Evolutionary conservation across 2,113 vertebrate genomes (phyloP).

Genomic region (Cavia aperea): DNA sequence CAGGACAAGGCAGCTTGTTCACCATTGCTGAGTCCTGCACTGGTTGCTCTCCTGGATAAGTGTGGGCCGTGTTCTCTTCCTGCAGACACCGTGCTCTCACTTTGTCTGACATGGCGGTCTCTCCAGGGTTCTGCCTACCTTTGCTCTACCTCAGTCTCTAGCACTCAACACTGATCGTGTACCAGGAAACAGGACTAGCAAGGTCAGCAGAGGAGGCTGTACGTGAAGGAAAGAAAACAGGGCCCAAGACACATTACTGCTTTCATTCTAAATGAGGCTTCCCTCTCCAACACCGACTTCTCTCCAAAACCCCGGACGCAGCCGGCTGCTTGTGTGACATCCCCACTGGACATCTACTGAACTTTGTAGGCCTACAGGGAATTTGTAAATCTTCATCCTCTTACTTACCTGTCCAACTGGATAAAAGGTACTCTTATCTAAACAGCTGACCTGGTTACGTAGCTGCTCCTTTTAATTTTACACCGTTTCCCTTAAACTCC

Average conservation of each 20-base stretch:
- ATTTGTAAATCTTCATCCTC: not conserved
- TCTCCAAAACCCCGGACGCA: not conserved
- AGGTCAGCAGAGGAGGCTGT: too few species aligned
- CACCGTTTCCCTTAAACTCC: not conserved
- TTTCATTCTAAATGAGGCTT: not conserved
- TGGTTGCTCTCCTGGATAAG: not conserved
- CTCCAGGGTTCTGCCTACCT: not conserved
- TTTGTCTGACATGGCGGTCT: not conserved
- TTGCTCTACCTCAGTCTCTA: not conserved
- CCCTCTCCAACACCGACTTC: not conserved
- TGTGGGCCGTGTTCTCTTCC: too few species aligned
- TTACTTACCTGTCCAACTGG: not conserved
- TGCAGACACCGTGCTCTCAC: not conserved
- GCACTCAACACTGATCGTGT: not conserved
- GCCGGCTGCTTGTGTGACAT: not conserved
- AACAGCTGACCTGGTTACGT: not conserved
- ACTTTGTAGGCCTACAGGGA: not conserved
- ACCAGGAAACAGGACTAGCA: not conserved
- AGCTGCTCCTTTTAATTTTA: not conserved
- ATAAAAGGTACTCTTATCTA: not conserved
- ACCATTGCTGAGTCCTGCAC: not conserved
- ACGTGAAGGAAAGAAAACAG: too few species aligned
- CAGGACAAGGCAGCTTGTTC: not conserved
- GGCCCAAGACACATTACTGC: not conserved
- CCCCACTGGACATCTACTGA: not conserved